Evolutionary conservation across 2,113 vertebrate species (phyloP), one percentile per base, ranked within the genome.

Genomic region (Anhinga anhinga): DNA sequence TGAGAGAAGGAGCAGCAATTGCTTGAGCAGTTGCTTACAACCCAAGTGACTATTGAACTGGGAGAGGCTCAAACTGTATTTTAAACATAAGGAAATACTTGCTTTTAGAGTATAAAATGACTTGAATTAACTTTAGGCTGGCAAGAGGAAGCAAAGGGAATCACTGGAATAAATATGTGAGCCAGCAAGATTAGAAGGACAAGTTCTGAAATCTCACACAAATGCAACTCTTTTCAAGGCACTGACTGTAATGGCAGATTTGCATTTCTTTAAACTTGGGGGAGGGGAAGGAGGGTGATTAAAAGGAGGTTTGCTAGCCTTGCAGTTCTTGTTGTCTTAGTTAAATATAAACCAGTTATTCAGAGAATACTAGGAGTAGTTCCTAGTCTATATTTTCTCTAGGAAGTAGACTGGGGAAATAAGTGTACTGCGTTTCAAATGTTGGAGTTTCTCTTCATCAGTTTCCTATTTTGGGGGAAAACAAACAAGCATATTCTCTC

Each of bases 41-140:
- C 85, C 79, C 67, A 40, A 78, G 88, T 40, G 84, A 73, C 79
- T 55, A 19, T 59, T 93, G 92, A 91, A 80, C 86, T 29, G 32
- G 81, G 92, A 80, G 82, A 88, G 49, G 92, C 95, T 96, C 92
- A 79, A 86, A 69, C 74, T 90, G 42, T 56, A 58, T 96, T 96
- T 91, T 87, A 93, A 93, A 91, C 70, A 30, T 36, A 58, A 67
- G 86, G 42, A 50, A 90, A 85, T 73, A 27, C 32, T 94, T 23
- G 59, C 79, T 91, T 90, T 88, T 72, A 27, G 79, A 82, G 73
- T 62, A 52, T 76, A 79, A 94, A 97, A 50, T 82, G 36, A n/a
- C 76, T 92, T 61, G 91, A 88, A 95, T 94, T 88, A 93, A 95
- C 95, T 95, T 92, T 1, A 83, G 80, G 61, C 74, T 85, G 95